Percentiles rank a stretch among this genome's conserved stretches.
Evolutionary conservation across 2,797 vertebrate species (phyloP).

Genomic region (Lepilemur ruficaudatus): DNA sequence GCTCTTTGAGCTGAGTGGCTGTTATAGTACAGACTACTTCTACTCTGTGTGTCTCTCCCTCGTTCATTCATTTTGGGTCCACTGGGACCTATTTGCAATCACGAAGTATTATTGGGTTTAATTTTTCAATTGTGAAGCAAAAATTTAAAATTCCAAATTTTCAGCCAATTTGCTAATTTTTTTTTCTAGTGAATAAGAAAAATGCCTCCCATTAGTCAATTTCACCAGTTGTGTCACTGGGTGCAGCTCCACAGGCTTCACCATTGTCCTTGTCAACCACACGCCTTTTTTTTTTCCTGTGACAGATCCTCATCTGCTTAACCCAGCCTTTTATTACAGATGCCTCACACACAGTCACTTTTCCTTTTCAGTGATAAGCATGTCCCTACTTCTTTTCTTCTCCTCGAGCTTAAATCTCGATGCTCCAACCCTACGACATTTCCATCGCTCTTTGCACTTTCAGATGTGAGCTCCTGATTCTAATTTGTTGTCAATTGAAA

Average conservation of each 20-base stretch:
- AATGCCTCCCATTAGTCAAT: neutral
- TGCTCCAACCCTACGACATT: neutral
- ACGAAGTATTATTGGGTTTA: neutral
- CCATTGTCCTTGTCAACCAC: neutral
- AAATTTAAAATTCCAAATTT: neutral
- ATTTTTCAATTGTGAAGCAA: neutral
- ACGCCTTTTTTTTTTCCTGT: neutral
- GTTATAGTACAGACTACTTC: neutral
- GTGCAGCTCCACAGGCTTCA: neutral
- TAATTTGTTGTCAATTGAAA: neutral
- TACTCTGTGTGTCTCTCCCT: neutral
- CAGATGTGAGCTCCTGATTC: neutral
- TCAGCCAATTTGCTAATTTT: neutral
- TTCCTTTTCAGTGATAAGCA: neutral
- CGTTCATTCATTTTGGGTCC: neutral
- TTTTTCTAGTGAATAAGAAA: neutral
- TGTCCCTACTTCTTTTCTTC: neutral
- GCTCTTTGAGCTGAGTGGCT: fast-evolving
- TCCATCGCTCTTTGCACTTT: neutral
- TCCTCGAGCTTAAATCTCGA: neutral
- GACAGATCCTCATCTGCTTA: neutral
- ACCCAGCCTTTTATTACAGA: neutral
- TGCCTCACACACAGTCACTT: fast-evolving
- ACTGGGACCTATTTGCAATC: neutral
- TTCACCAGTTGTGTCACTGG: neutral